Base-by-base conservation (phyloP, 2,113 vertebrate species). In the Leiothrix lutea region DNA sequence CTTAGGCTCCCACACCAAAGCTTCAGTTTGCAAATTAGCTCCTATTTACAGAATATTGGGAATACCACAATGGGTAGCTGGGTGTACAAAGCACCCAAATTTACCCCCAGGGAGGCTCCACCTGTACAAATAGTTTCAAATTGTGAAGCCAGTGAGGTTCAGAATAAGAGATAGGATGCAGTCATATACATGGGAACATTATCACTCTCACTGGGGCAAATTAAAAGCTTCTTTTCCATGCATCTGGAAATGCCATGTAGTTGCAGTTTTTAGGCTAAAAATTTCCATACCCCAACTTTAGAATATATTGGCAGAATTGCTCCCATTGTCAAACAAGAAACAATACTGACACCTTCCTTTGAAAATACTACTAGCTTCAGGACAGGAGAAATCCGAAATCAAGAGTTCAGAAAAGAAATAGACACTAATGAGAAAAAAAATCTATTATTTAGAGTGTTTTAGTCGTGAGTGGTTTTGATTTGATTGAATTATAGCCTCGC, bases 151-250 rank as follows among this genome's bases (percentile, higher is more conserved):
- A 38, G 6, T n/a, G 29, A 82, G 12, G 29, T 50, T 60, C 42
- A 35, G 45, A 83, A 51, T 23, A 36, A 83, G 73, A 70, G 31
- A 36, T 5, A 60, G 1, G 10, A 35, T 16, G 23, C n/a, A 45
- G 7, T 25, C 1, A 0, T 12, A 5, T 50, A 42, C 42, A 4
- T 61, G 7, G 5, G 38, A 18, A 19, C 5, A 1, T 74, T 71
- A 51, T 42, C 56, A 19, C 19, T 86, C 26, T 40, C 35, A 13
- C 4, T 71, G 47, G 38, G 19, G 25, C 6, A 66, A 86, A 62
- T 54, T 12, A 50, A 70, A 78, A 87, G 8, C 17, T 87, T 31
- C 6, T 81, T 85, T 89, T 85, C 40, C 16, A 14, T 14, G 19
- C 17, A 35, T 42, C 36, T 91, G 67, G 28, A 64, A 84, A 79